Base-by-base conservation (phyloP, 2,113 vertebrate genomes). In the Eurystomus gularis region DNA sequence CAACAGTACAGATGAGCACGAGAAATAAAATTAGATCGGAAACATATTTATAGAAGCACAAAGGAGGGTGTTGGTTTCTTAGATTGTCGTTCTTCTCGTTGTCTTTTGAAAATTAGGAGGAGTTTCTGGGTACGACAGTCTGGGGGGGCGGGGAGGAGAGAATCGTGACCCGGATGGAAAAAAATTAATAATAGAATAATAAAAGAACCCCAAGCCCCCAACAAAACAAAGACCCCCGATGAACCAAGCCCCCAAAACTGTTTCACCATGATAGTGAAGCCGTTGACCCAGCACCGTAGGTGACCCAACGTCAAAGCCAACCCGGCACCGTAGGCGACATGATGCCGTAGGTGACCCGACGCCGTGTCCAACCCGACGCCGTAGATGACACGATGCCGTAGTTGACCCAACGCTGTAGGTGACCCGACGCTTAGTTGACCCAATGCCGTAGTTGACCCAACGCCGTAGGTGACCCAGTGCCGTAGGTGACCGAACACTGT, bases 1-100 rank as follows among this genome's bases (percentile, higher is more conserved):
- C 98, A 98, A 98, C 98, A 98, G 98, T 98, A 99, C 98, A 98
- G 98, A 98, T 97, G 98, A 98, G 98, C 98, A 99, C 98, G 42
- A 98, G 98, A 98, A 98, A 98, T 97, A 98, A 98, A 98, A 98
- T 97, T 97, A 98, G 86, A 96, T 97, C 98, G 93, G 96, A 98
- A 98, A 99, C 97, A 94, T 98, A 98, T 98, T 98, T 96, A 91
- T 98, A 98, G 98, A 98, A 98, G 96, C 98, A 98, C 98, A 98
- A 95, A 98, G 97, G 91, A 93, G 88, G 95, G 94, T 93, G 96
- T 96, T 96, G 96, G 85, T 86, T 96, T 92, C 84, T 91, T 91
- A 96, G 97, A 98, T 98, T 97, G 97, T 98, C 97, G 35, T 97
- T 97, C 94, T 95, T 97, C 91, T 93, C 3, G 48, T 90, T 94